Evolutionary conservation across 2,113 vertebrate species (phyloP).

Genomic region (Paramormyrops kingsleyae): DNA sequence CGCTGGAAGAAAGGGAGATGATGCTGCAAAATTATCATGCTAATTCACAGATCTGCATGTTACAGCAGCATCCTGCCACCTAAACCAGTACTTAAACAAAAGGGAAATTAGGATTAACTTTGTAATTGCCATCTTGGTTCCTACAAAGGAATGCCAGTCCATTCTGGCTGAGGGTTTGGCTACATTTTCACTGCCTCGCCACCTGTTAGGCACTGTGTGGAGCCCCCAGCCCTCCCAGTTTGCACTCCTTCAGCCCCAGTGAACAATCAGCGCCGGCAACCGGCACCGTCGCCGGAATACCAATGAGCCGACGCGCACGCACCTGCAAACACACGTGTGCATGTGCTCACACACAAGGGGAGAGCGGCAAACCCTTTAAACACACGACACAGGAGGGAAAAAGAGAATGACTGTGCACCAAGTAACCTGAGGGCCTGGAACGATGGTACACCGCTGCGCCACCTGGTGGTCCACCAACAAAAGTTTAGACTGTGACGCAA

Average conservation of each 20-base stretch:
- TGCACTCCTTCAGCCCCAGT: neutral
- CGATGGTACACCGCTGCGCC: neutral
- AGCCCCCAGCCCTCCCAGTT: neutral
- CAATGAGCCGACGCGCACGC: neutral
- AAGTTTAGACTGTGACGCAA: slow-evolving; percentile 7
- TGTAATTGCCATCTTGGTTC: neutral
- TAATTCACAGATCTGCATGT: neutral
- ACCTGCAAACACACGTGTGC: neutral
- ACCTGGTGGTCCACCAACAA: neutral
- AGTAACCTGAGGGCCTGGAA: neutral
- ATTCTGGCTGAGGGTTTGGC: neutral
- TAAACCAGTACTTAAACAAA: neutral
- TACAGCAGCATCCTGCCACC: neutral
- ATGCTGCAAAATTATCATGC: neutral
- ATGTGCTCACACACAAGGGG: neutral
- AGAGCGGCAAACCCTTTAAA: neutral
- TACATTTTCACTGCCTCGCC: neutral
- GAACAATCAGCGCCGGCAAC: too few relatives aligned
- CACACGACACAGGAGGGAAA: neutral
- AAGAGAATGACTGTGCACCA: neutral
- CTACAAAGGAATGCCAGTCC: neutral
- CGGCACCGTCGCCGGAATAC: neutral
- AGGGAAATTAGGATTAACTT: neutral
- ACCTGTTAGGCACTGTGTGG: neutral
- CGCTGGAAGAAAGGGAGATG: neutral